Conservation (phyloP, 2,797 vertebrate genomes). For the Oreonectes daqikongensis region DNA sequence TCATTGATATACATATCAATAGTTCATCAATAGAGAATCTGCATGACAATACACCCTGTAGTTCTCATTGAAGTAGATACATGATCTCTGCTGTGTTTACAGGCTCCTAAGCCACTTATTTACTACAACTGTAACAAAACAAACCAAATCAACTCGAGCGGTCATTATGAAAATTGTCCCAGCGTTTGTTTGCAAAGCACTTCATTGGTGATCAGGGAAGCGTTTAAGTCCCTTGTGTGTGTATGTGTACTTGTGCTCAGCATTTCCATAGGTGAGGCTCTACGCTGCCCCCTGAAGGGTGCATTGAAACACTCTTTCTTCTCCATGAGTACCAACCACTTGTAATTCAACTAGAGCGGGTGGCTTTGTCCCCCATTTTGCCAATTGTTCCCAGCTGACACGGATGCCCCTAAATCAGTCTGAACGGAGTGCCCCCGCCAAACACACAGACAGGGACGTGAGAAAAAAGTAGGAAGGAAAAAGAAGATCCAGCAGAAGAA, state of each 20-base stretch:
- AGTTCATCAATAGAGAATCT: too few species aligned
- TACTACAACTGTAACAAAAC: conserved; percentile 9
- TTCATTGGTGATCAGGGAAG: conserved; percentile 36
- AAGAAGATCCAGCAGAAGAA: conserved; percentile 57
- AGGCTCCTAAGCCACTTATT: background rate
- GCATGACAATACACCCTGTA: too few species aligned
- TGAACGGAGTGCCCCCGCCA: conserved; percentile 55
- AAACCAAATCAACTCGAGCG: conserved; percentile 37
- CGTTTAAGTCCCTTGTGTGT: conserved; percentile 31
- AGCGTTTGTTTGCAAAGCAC: conserved; percentile 54
- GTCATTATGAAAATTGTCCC: conserved; percentile 53
- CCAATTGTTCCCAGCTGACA: conserved; percentile 59
- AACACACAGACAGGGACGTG: conserved; percentile 53
- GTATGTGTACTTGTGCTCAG: conserved; percentile 25
- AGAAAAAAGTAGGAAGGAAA: conserved; percentile 56
- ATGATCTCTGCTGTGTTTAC: background rate
- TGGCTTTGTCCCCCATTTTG: conserved; percentile 59
- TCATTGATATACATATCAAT: too few species aligned
- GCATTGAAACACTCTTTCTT: conserved; percentile 70
- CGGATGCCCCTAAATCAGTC: conserved; percentile 56
- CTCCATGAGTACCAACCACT: conserved; percentile 72
- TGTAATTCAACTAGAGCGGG: conserved; percentile 69
- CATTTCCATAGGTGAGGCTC: conserved; percentile 65
- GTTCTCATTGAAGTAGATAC: too few species aligned
- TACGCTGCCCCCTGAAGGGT: conserved; percentile 69